A percentile compares a stretch with the other conserved stretches of the same genome.
phyloP scores from a whole-genome alignment of 1,140 invertebrate genomes.

The Psilanteris sp. region DNA sequence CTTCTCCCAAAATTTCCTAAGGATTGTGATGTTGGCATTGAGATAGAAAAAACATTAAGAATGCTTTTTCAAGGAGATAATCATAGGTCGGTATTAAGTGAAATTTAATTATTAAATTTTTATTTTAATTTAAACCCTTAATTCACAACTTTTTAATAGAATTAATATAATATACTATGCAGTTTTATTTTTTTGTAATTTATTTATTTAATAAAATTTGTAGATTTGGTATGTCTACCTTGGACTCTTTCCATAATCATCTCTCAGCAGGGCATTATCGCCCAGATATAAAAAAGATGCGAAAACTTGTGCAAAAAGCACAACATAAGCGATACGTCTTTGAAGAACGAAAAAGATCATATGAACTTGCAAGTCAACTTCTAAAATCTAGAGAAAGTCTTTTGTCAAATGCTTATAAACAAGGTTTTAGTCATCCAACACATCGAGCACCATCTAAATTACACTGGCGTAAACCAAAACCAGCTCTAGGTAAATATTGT shows the following conservation, averaged over 20 bases:
- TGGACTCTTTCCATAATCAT: constrained; percentile 81
- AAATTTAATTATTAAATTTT: too few relatives aligned
- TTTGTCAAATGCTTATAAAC: constrained; percentile 81
- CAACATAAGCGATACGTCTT: constrained; percentile 85
- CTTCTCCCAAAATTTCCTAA: constrained; percentile 83
- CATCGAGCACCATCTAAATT: constrained; percentile 80
- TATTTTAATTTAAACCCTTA: too few relatives aligned
- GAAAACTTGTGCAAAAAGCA: constrained; percentile 83
- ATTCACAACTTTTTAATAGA: too few relatives aligned
- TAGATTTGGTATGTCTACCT: constrained; percentile 75
- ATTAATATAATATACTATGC: too few relatives aligned
- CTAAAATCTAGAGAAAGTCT: constrained; percentile 85
- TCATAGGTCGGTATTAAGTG: constrained; percentile 78
- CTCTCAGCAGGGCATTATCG: constrained; percentile 84
- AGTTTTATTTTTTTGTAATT: too few relatives aligned
- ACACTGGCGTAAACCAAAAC: constrained; percentile 77
- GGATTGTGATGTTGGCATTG: constrained; percentile 80
- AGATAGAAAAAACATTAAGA: constrained; percentile 82
- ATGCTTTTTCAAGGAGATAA: constrained; percentile 83
- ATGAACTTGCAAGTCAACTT: constrained; percentile 82
- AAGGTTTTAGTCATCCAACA: constrained; percentile 78
- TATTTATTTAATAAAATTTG: not conserved
- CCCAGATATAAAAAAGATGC: constrained; percentile 82
- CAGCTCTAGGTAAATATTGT: constrained; percentile 75
- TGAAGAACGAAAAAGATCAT: constrained; percentile 81